Evolutionary conservation across 2,113 vertebrate species (phyloP).

Genomic region (Lamprologus callipterus): DNA sequence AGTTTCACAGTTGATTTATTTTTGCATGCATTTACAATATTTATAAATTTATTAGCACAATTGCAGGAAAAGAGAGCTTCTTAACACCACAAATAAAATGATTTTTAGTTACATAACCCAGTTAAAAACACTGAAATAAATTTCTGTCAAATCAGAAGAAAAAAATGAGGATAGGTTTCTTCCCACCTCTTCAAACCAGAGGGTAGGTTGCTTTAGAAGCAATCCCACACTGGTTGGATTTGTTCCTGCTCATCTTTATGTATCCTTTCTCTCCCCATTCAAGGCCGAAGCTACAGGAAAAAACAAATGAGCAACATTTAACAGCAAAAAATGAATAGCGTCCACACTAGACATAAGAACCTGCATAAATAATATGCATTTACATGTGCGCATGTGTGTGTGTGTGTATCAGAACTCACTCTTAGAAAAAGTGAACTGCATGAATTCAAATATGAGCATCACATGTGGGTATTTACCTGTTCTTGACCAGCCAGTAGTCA

Average conservation of each 20-base stretch:
- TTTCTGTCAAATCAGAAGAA: not conserved
- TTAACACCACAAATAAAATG: not conserved
- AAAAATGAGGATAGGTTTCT: not conserved
- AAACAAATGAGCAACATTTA: not conserved
- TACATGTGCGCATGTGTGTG: not conserved
- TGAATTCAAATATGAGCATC: not conserved
- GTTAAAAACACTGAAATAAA: not conserved
- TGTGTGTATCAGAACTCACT: not conserved
- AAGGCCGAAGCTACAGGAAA: conserved; percentile 64
- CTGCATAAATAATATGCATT: not conserved
- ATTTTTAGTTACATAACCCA: not conserved
- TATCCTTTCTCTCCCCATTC: conserved; percentile 68
- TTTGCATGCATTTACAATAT: not conserved
- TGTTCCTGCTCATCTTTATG: conserved; percentile 74
- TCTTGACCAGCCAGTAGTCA: conserved; percentile 72
- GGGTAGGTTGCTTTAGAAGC: conserved; percentile 68
- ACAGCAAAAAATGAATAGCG: not conserved
- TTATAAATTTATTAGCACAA: not conserved
- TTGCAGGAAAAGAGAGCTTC: not conserved
- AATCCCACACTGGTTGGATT: conserved; percentile 74
- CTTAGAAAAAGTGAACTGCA: not conserved
- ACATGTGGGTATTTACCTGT: conserved; percentile 45
- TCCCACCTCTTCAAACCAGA: conserved; percentile 54
- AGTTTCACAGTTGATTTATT: not conserved
- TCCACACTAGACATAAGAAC: not conserved